A percentile compares a stretch with the other conserved stretches of the same genome.
Conservation (phyloP, 2,888 invertebrate genomes). For the Drosophila mettleri region DNA sequence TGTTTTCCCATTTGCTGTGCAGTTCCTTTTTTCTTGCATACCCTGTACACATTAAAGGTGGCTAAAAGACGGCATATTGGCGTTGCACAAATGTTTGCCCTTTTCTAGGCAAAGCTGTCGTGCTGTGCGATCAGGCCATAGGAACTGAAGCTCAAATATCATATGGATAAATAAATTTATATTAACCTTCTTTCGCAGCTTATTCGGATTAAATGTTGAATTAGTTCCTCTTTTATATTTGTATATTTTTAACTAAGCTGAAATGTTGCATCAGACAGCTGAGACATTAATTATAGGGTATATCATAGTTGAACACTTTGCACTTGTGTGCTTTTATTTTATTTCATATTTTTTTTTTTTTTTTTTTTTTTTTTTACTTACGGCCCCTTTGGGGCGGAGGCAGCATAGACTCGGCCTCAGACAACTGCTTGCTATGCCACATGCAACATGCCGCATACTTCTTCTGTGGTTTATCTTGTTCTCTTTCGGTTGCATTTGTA, state of each 20-base stretch:
- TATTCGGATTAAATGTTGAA: too few species aligned
- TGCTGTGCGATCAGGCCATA: too few species aligned
- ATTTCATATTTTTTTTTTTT: constrained; percentile 8
- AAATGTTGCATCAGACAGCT: too few species aligned
- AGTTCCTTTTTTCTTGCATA: constrained; percentile 29
- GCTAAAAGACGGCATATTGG: not conserved
- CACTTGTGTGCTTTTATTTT: not conserved
- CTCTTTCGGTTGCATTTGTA: constrained; percentile 18
- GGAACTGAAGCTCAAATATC: too few species aligned
- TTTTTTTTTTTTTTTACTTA: constrained; percentile 8
- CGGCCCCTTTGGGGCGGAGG: constrained; percentile 25
- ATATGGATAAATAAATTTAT: too few species aligned
- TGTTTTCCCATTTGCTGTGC: constrained; percentile 53
- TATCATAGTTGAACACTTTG: not conserved
- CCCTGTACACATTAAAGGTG: not conserved
- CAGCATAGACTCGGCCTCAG: constrained; percentile 30
- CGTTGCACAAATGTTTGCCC: too few species aligned
- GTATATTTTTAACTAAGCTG: too few species aligned
- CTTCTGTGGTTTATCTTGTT: constrained; percentile 45
- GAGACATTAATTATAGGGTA: not conserved
- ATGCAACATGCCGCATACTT: constrained; percentile 56
- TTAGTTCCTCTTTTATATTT: too few species aligned
- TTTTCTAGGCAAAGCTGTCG: not conserved
- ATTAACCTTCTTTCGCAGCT: too few species aligned
- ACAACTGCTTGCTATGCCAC: constrained; percentile 68